Evolutionary conservation across 2,888 invertebrate genomes (phyloP), one percentile per base, ranked within the genome.

Genomic region (Girardia tigrina): DNA sequence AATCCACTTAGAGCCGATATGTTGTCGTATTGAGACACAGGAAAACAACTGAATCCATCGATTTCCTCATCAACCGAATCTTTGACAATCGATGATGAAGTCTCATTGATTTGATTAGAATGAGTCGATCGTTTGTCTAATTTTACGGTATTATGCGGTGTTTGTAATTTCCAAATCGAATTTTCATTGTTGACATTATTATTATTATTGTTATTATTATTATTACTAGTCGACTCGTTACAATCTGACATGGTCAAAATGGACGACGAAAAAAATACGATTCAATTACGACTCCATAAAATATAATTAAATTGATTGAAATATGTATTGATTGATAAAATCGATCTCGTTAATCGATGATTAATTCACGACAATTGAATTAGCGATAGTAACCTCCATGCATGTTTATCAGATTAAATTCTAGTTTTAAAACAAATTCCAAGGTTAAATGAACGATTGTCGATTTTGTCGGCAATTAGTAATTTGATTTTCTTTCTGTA

Each of bases 341-440:
- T n/a, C n/a, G n/a, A n/a, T n/a, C n/a, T n/a, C n/a, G n/a, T n/a
- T n/a, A n/a, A n/a, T n/a, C n/a, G n/a, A n/a, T n/a, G n/a, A n/a
- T n/a, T n/a, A n/a, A 56, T 56, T 56, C 56, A 23, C 56, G 56
- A 56, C 56, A 56, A 56, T 56, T 56, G 56, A 56, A 56, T 56
- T 56, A 56, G 4, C n/a, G 23, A 56, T 20, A 56, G 23, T 56
- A 56, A 56, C 56, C 56, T 56, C 56, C 56, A 56, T 56, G 56
- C 56, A 56, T 56, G 56, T 56, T 56, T 56, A 56, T 56, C 56
- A 56, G 56, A 56, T 56, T 56, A 56, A 56, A 56, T 56, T 56
- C 56, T 56, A 56, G 56, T 56, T 56, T 56, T 56, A 56, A 56
- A 56, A 56, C 56, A 56, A 56, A 56, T 56, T 56, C 56, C 56